Base-by-base conservation (phyloP, 2,797 vertebrate genomes). In the Takifugu ocellatus region DNA sequence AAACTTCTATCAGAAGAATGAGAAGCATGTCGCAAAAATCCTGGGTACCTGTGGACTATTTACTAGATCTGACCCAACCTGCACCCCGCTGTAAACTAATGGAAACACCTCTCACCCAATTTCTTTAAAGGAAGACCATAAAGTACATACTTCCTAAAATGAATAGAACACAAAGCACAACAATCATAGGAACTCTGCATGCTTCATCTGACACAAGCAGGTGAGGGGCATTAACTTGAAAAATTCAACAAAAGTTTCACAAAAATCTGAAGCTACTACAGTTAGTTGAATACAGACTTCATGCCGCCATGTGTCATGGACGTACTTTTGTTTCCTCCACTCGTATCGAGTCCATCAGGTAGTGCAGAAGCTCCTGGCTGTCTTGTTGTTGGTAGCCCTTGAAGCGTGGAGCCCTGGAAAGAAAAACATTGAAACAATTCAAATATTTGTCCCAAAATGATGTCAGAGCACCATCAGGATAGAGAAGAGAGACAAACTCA, bases 301-400 rank as follows among this genome's bases (percentile, higher is more conserved):
- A n/a, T 11, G 25, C 10, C 25, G 14, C 25, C 6, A 11, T 36
- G 5, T 46, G 6, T 42, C 5, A 44, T 14, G 12, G n/a, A 51
- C 86, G 88, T 78, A 99, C 97, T 92, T 98, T 98, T 60, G 94
- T 98, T 90, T 99, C 97, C 83, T 99, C 96, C 54, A 94, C 94
- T 75, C 94, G 92, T 81, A 99, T 92, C 15, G 95, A 92, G 89
- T 99, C 95, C 81, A 99, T 81, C 59, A 99, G 81, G 81, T 95
- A 98, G 75, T 98, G 96, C 56, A 99, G 91, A 56, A 99, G 94
- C 75, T 99, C 96, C 81, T 99, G 96, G 77, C 96, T 98, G 90
- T 99, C 97, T 78, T 98, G 97, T 66, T 99, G 97, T 78, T 98
- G 96, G 85, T 96, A 98, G 33, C 94, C 94, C 78, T 98, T 98